Percentiles rank a stretch among this genome's conserved stretches.
Conservation (phyloP, 2,888 invertebrate genomes). For the Zele albiditarsus region DNA sequence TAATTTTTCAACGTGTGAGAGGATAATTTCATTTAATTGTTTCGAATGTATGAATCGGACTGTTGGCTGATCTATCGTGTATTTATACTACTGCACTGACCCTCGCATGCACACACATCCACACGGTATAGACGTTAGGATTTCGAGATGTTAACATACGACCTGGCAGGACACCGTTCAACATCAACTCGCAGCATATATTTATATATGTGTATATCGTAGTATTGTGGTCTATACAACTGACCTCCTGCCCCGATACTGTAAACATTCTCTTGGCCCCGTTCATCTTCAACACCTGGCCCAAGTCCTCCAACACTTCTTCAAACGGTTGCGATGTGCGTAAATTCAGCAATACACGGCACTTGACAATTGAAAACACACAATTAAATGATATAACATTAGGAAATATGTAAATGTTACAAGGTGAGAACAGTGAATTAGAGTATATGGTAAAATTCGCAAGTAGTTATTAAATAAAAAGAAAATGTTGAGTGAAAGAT, state of each 20-base stretch:
- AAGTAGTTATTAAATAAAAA: too few relatives aligned
- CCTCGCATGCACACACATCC: neutral
- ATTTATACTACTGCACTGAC: constrained; percentile 31
- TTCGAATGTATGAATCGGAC: too few relatives aligned
- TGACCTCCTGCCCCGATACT: constrained; percentile 92
- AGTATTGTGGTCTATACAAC: constrained; percentile 47
- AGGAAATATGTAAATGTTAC: neutral
- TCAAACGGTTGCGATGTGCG: constrained; percentile 95
- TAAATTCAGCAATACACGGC: constrained; percentile 91
- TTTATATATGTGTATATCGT: constrained; percentile 9
- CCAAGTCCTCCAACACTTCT: constrained; percentile 93
- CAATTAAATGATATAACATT: constrained; percentile 47
- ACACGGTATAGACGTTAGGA: neutral
- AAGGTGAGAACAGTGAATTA: too few relatives aligned
- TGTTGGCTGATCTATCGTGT: constrained; percentile 23
- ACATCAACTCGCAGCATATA: constrained; percentile 12
- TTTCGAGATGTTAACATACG: neutral
- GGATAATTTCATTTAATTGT: neutral
- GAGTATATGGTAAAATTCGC: too few relatives aligned
- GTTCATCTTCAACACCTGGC: constrained; percentile 93
- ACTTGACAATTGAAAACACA: constrained; percentile 74
- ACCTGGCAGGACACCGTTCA: constrained; percentile 16
- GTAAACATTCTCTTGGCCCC: constrained; percentile 94
- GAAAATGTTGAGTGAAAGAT: too few relatives aligned
- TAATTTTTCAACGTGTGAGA: neutral